Percentiles rank a stretch among this genome's conserved stretches.
Conservation (phyloP, 2,797 vertebrate genomes). For the Thunnus albacares region DNA sequence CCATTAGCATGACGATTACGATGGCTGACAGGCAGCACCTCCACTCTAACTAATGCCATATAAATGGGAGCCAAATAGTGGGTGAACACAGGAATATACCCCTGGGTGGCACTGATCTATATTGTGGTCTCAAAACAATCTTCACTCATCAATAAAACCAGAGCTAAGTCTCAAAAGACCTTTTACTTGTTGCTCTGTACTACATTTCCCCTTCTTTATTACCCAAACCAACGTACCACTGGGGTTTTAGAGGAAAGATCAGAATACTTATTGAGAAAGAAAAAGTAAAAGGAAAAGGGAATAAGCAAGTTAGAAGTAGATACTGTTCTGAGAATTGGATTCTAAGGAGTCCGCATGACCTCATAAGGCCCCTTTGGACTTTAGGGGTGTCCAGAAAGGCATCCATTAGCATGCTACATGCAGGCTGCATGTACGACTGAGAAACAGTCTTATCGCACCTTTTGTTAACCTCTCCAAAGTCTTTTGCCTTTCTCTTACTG, state of each 20-base stretch:
- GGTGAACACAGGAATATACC: slow-evolving; percentile 18
- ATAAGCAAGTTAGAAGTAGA: background rate
- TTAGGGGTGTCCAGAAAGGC: background rate
- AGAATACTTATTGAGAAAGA: background rate
- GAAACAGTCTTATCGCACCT: slow-evolving; percentile 49
- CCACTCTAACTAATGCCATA: slow-evolving; percentile 38
- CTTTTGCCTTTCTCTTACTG: slow-evolving; percentile 46
- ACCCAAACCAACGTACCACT: background rate
- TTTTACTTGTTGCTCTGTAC: slow-evolving; percentile 31
- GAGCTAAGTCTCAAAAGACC: slow-evolving; percentile 27
- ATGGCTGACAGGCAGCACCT: slow-evolving; percentile 12
- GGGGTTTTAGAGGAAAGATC: background rate
- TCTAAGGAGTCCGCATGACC: background rate
- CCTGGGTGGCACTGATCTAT: slow-evolving; percentile 29
- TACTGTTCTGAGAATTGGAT: background rate
- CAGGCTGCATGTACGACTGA: slow-evolving; percentile 25
- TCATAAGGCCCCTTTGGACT: slow-evolving; percentile 11
- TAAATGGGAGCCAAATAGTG: slow-evolving; percentile 46
- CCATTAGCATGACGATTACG: slow-evolving; percentile 39
- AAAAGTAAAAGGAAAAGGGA: background rate
- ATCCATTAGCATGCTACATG: slow-evolving; percentile 36
- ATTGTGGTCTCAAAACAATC: slow-evolving; percentile 23
- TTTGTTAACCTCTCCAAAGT: slow-evolving; percentile 35
- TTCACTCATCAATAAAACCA: slow-evolving; percentile 33
- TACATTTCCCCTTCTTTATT: slow-evolving; percentile 16